A percentile compares a stretch with the other conserved stretches of the same genome.
Evolutionary conservation across 2,888 invertebrate genomes (phyloP).

Genomic region (Mesorhabditis belari): DNA sequence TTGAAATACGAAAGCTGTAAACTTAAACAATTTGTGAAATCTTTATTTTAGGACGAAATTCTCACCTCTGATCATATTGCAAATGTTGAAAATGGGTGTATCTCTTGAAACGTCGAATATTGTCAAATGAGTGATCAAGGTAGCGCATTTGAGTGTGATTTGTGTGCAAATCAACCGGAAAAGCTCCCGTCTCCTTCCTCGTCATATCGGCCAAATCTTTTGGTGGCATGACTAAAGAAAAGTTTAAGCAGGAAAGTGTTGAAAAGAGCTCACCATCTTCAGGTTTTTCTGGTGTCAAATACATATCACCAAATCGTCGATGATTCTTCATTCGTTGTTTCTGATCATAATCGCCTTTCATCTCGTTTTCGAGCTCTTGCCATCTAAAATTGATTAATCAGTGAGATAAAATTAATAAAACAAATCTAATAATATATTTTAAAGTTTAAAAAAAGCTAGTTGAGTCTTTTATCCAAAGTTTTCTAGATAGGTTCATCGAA

Average conservation of each 20-base stretch:
- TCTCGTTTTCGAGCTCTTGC: conserved; percentile 29
- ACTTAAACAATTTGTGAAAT: background rate
- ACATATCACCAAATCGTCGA: conserved; percentile 37
- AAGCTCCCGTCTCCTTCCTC: conserved; percentile 33
- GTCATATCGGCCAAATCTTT: conserved; percentile 46
- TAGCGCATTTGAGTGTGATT: conserved; percentile 47
- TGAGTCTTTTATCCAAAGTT: too few relatives aligned
- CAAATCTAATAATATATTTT: too few relatives aligned
- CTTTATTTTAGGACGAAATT: background rate
- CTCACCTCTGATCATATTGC: conserved; percentile 51
- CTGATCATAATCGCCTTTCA: conserved; percentile 30
- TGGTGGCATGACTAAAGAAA: conserved; percentile 35
- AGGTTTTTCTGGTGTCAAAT: conserved; percentile 43
- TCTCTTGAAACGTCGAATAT: conserved; percentile 39
- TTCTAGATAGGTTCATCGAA: too few relatives aligned
- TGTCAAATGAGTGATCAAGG: conserved; percentile 44
- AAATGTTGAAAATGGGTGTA: conserved; percentile 43
- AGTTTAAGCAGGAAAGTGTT: background rate
- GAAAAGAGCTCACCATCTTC: conserved; percentile 30
- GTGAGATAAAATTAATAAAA: too few relatives aligned
- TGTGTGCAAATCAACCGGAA: conserved; percentile 42
- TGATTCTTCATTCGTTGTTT: conserved; percentile 25
- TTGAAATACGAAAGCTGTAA: background rate
- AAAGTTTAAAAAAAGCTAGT: too few relatives aligned
- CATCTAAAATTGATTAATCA: conserved; percentile 14